Conservation (phyloP, 2,113 vertebrate species). For the Sebastes schlegelii region DNA sequence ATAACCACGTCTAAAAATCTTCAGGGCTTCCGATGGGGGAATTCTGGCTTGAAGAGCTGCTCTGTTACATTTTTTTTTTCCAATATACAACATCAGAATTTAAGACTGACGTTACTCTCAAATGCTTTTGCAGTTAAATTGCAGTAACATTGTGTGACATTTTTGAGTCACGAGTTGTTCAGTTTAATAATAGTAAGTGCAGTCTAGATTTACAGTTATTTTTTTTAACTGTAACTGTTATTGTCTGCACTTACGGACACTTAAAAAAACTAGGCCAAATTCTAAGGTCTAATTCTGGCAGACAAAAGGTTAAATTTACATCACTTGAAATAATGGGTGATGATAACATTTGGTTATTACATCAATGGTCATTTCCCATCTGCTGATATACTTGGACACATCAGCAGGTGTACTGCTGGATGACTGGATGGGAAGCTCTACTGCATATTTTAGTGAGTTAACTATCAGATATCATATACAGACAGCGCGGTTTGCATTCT, state of each 20-base stretch:
- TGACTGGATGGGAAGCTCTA: neutral
- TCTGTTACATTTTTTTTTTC: neutral
- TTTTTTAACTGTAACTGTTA: neutral
- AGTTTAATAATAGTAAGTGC: neutral
- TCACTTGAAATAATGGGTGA: neutral
- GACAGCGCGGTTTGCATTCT: neutral
- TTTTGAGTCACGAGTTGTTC: neutral
- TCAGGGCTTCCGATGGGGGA: neutral
- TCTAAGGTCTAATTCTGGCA: neutral
- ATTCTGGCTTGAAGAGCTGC: neutral
- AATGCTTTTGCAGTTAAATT: slow-evolving; percentile 4
- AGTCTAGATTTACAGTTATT: neutral
- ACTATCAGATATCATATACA: neutral
- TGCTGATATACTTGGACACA: neutral
- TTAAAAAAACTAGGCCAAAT: neutral
- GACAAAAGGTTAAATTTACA: neutral
- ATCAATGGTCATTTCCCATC: neutral
- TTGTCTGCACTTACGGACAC: neutral
- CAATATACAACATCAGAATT: neutral
- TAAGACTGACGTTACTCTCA: neutral
- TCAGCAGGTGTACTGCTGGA: neutral
- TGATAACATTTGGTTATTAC: neutral
- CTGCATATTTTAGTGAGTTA: neutral
- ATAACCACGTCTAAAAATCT: neutral
- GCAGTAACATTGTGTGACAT: neutral